phyloP scores from a whole-genome alignment of 2,113 vertebrate genomes.

The Cyanistes caeruleus region DNA sequence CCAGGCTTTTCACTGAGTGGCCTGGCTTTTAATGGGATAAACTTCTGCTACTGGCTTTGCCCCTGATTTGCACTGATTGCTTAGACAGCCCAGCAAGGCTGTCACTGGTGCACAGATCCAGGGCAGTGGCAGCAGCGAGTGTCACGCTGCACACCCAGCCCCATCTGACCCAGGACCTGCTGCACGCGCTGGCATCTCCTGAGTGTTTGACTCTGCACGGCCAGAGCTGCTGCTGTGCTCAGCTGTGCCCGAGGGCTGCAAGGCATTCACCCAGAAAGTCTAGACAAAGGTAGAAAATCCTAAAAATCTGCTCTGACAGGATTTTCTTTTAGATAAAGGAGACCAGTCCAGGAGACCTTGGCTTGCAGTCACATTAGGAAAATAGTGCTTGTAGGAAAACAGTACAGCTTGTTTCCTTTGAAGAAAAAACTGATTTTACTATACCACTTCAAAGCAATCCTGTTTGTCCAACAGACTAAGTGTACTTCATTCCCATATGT shows the following conservation, averaged over 20 bases:
- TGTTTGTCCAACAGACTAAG: background rate
- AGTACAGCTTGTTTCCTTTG: background rate
- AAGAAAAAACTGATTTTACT: background rate
- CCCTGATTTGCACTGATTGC: background rate
- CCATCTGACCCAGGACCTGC: accelerated
- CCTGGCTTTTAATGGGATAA: background rate
- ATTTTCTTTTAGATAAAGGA: constrained; percentile 4
- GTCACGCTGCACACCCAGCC: background rate
- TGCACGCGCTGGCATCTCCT: accelerated
- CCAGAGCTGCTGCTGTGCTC: background rate
- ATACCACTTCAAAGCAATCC: background rate
- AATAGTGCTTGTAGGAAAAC: background rate
- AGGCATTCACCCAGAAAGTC: background rate
- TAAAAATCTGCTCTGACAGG: background rate
- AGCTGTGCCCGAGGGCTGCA: accelerated
- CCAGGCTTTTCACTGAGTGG: background rate
- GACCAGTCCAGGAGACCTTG: background rate
- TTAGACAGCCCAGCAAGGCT: background rate
- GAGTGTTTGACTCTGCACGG: background rate
- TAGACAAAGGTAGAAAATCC: constrained; percentile 28
- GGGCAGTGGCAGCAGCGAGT: accelerated
- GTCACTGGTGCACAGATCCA: accelerated
- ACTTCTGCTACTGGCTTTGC: background rate
- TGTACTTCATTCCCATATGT: background rate
- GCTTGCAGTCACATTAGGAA: background rate